Percentiles rank a stretch among this genome's conserved stretches.
Evolutionary conservation across 1,140 invertebrate species (phyloP).

Genomic region (Brachionus manjavacas): DNA sequence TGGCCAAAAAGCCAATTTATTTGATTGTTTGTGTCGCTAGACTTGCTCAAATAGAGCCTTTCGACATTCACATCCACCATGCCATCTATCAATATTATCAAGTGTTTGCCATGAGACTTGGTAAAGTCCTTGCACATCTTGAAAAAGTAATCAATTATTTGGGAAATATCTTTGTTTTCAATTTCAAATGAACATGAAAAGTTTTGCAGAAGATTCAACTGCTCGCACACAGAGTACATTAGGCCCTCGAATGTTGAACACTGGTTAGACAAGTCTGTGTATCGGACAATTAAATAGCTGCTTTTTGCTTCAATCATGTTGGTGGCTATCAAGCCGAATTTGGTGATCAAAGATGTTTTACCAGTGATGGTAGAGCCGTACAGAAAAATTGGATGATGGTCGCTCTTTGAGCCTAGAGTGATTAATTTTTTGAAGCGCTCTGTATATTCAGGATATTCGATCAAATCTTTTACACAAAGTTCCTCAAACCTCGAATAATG

Average conservation of each 20-base stretch:
- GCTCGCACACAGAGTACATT: conserved; percentile 10
- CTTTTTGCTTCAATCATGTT: conserved; percentile 25
- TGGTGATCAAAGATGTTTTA: not conserved
- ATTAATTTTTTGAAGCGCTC: conserved; percentile 17
- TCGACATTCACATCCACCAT: not conserved
- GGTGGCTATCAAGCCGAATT: not conserved
- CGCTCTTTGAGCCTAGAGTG: not conserved
- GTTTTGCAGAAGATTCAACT: not conserved
- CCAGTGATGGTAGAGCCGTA: conserved; percentile 20
- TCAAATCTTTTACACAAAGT: not conserved
- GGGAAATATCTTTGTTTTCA: not conserved
- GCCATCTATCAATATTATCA: conserved; percentile 1
- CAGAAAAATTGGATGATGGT: conserved; percentile 38
- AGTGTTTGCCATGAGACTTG: not conserved
- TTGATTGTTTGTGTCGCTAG: not conserved
- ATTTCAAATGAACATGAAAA: not conserved
- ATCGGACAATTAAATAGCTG: not conserved
- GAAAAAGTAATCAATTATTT: conserved; percentile 25
- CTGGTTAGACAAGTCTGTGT: conserved; percentile 6
- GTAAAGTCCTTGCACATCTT: not conserved
- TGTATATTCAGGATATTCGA: not conserved
- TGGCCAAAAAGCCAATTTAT: conserved; percentile 31
- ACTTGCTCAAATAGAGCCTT: not conserved
- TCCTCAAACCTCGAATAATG: not conserved
- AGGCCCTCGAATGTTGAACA: conserved; percentile 41